Evolutionary conservation across 2,888 invertebrate species (phyloP).

Genomic region (Mesodorylaimus sp.): DNA sequence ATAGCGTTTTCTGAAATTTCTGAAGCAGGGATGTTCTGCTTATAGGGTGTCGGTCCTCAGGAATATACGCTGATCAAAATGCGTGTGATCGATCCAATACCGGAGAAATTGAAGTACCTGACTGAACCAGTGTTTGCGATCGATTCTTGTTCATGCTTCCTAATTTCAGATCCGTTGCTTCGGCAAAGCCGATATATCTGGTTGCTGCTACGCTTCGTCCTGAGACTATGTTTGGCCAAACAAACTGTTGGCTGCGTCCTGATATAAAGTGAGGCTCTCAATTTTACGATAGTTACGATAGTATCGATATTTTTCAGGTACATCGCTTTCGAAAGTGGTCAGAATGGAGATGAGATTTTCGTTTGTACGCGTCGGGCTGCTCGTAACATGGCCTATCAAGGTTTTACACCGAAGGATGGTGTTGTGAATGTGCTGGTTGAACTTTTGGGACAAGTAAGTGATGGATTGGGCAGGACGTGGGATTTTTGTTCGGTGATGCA

Average conservation of each 20-base stretch:
- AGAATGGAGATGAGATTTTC: constrained; percentile 48
- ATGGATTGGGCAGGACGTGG: neutral
- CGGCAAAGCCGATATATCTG: constrained; percentile 43
- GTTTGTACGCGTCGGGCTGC: constrained; percentile 73
- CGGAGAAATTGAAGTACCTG: constrained; percentile 41
- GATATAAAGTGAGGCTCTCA: constrained; percentile 75
- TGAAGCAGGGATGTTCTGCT: too few species aligned
- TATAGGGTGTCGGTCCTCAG: constrained; percentile 73
- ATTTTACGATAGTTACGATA: too few species aligned
- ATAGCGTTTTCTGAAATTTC: too few species aligned
- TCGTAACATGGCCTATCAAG: constrained; percentile 86
- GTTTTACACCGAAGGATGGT: constrained; percentile 61
- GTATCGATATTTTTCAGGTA: constrained; percentile 17
- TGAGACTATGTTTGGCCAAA: constrained; percentile 99
- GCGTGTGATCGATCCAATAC: constrained; percentile 55
- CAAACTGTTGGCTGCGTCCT: constrained; percentile 93
- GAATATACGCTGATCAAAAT: constrained; percentile 94
- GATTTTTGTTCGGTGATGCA: too few species aligned
- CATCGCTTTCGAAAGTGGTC: constrained; percentile 55
- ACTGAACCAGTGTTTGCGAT: neutral
- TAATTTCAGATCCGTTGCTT: neutral
- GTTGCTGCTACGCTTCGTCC: constrained; percentile 95
- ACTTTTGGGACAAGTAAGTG: constrained; percentile 32
- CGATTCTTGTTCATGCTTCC: neutral
- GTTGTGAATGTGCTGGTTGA: constrained; percentile 47